phyloP scores from a whole-genome alignment of 2,797 vertebrate species.

The Tragopan temminckii region DNA sequence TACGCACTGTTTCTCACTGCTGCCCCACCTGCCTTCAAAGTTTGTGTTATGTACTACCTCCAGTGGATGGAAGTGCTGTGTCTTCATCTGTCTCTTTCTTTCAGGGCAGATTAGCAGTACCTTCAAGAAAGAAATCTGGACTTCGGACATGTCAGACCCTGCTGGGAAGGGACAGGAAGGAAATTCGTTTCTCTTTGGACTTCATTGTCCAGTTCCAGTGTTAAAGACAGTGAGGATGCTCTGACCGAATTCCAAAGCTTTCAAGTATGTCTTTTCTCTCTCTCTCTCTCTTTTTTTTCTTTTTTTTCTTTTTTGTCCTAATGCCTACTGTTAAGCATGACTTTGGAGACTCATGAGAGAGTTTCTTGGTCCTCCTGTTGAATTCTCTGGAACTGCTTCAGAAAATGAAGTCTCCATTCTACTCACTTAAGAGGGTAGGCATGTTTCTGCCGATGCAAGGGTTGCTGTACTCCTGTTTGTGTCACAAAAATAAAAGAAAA shows the following conservation, averaged over 20 bases:
- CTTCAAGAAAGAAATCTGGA: background rate
- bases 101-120: background rate
- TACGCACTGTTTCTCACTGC: background rate
- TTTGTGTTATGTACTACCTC: background rate
- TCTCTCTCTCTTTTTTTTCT: background rate
- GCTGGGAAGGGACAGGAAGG: background rate
- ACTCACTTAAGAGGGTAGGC: background rate
- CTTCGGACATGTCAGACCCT: background rate
- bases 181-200: background rate
- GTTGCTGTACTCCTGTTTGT: background rate
- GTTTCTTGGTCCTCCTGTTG: background rate
- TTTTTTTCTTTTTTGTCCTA: background rate
- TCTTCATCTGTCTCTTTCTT: background rate
- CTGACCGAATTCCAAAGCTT: background rate
- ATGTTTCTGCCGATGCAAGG: background rate
- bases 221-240: background rate
- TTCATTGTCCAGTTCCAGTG: background rate
- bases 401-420: background rate
- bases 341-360: background rate
- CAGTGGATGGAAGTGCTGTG: background rate
- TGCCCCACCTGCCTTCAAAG: background rate
- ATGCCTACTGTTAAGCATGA: background rate
- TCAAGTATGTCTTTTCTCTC: background rate
- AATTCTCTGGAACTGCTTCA: background rate
- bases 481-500: background rate